Base-by-base conservation (phyloP, 2,888 invertebrate genomes). In the Netelia melanura region DNA sequence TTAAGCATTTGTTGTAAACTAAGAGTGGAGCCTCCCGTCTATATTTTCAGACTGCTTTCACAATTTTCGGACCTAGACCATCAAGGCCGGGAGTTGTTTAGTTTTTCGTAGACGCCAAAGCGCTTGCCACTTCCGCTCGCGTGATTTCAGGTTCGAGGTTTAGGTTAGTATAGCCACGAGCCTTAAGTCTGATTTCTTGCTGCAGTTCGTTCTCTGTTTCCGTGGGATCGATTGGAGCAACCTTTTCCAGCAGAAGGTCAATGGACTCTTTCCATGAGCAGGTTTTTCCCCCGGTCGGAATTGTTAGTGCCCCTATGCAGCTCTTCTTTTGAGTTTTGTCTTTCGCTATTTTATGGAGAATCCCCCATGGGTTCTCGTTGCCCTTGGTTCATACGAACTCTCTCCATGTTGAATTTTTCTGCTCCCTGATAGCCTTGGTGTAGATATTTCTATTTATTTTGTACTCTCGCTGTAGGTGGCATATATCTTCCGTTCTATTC, bases 1-100 rank as follows among this genome's bases (percentile, higher is more conserved):
- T 25, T 2, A 87, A 11, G 67, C 83, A 83, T 11, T 71, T 71
- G 61, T 88, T 87, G 17, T 71, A 83, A 0, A 87, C 23, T 75
- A 76, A 2, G 43, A 38, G 10, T 61, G 77, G 23, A 0, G n/a
- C 9, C 38, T 48, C 30, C 30, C 38, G 52, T 23, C 56, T 43
- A 5, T 25, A 10, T 8, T 38, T 10, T 67, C 75, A 81, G 23
- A 75, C 11, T 1, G 38, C n/a, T 25, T 68, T 67, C 3, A 48
- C 23, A 1, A 68, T 65, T 23, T 81, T 74, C 2, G 64, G 1
- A 0, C 23, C 52, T n/a, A 81, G 23, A 3, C 54, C 72, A 21
- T 81, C 81, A 1, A 64, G 3, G 0, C 81, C 74, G 1, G 81
- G 54, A 0, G 81, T 65, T 56, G 64, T 74, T n/a, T 56, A 43